Base-by-base conservation (phyloP, 2,113 vertebrate genomes). In the Leuciscus idus region DNA sequence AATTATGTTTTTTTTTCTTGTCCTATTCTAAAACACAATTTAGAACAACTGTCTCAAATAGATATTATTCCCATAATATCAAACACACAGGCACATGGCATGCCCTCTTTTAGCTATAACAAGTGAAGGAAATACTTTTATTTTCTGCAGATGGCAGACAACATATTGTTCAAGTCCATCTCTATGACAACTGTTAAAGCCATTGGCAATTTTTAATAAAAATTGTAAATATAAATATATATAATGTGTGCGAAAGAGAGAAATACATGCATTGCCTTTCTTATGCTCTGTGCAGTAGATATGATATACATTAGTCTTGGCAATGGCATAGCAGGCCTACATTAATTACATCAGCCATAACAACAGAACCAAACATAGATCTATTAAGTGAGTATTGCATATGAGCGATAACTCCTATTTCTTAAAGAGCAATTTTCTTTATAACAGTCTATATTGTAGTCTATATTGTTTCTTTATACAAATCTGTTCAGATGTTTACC, bases 131-230 rank as follows among this genome's bases (percentile, higher is more conserved):
- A 39, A 36, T 70, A 39, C 55, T 23, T 2, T 8, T 21, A 13
- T 43, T 23, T 21, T 3, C 7, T 12, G 70, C n/a, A 46, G 2
- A 70, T 73, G 10, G 70, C 5, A 46, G 70, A 46, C 23, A 73
- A 73, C 21, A 73, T 74, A 48, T 15, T 26, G 43, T 48, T 39
- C 46, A 46, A 46, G 11, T 46, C 39, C 21, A 74, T 74, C 39
- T 48, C 72, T 74, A 48, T 74, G 72, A 48, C 72, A 74, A 26
- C 12, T 74, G 23, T 28, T 64, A 73, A 73, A 73, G 11, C 11
- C 36, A 13, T 73, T 46, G 23, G 7, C 39, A 46, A 39, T 46
- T 43, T 43, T 73, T 9, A 43, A 43, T 13, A 4, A 26, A 4
- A 74, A 48, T 48, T 4, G 6, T 26, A 12, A 48, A 74, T 43